Conservation (phyloP, 2,797 vertebrate genomes). For the Nyctalus aviator region DNA sequence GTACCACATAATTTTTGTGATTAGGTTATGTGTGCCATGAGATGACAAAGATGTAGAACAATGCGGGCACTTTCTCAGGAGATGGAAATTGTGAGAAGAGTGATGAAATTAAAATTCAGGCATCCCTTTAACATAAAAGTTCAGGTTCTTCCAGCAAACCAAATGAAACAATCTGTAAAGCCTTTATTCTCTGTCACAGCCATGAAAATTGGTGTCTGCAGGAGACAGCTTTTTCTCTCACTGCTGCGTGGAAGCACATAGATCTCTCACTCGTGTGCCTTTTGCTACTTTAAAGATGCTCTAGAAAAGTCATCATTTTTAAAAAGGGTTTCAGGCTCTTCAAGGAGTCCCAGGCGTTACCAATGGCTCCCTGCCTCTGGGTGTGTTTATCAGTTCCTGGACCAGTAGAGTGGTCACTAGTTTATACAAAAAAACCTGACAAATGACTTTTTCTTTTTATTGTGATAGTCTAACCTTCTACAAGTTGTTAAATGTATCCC, state of each 20-base stretch:
- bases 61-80: background rate
- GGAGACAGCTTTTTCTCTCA: background rate
- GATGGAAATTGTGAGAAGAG: background rate
- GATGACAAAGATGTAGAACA: background rate
- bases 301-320: constrained; percentile 26
- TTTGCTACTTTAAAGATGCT: constrained; percentile 1
- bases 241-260: background rate
- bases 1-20: background rate
- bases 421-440: constrained; percentile 28
- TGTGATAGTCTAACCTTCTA: constrained; percentile 53
- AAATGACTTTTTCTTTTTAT: constrained; percentile 56
- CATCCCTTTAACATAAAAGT: background rate
- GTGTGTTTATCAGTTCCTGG: constrained; percentile 19
- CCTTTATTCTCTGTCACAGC: background rate
- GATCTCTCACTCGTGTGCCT: background rate
- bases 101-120: background rate
- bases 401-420: background rate
- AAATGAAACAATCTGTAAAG: background rate
- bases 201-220: background rate
- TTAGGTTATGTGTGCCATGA: background rate
- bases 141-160: background rate
- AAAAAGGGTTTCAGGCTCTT: background rate
- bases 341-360: background rate
- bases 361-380: background rate
- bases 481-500: constrained; percentile 57